Evolutionary conservation across 2,113 vertebrate genomes (phyloP).

Genomic region (Poeciliopsis retropinna): DNA sequence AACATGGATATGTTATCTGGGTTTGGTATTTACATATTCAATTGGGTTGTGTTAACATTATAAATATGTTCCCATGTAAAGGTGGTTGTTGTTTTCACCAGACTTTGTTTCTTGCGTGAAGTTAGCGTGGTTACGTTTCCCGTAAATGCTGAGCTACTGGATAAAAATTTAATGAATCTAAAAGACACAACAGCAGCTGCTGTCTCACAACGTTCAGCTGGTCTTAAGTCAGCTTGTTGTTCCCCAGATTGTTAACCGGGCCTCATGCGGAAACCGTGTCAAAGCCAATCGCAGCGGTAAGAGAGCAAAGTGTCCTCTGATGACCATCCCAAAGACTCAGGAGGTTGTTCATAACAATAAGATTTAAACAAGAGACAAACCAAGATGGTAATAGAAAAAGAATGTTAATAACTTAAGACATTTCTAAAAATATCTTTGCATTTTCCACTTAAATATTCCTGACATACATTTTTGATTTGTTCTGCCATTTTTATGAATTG

Average conservation of each 20-base stretch:
- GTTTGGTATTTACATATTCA: neutral
- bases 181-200: slow-evolving; percentile 26
- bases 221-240: neutral
- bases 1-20: neutral
- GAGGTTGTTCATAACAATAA: too few species aligned
- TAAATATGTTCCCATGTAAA: neutral
- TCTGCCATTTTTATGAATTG: neutral
- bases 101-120: too few species aligned
- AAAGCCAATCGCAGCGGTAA: neutral
- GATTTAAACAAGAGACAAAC: neutral
- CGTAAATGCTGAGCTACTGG: neutral
- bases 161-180: neutral
- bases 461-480: too few species aligned
- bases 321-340: too few species aligned
- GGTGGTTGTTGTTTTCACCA: neutral
- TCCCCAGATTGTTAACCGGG: slow-evolving; percentile 6
- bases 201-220: slow-evolving; percentile 9
- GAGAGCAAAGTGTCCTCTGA: too few species aligned
- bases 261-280: slow-evolving; percentile 1
- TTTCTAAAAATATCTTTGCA: too few species aligned
- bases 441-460: too few species aligned
- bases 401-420: neutral
- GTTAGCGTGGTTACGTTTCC: neutral
- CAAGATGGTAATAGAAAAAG: neutral
- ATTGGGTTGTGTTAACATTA: neutral